A percentile compares a stretch with the other conserved stretches of the same genome.
phyloP scores from a whole-genome alignment of 2,888 invertebrate species.

The Stenoptilia bipunctidactyla region DNA sequence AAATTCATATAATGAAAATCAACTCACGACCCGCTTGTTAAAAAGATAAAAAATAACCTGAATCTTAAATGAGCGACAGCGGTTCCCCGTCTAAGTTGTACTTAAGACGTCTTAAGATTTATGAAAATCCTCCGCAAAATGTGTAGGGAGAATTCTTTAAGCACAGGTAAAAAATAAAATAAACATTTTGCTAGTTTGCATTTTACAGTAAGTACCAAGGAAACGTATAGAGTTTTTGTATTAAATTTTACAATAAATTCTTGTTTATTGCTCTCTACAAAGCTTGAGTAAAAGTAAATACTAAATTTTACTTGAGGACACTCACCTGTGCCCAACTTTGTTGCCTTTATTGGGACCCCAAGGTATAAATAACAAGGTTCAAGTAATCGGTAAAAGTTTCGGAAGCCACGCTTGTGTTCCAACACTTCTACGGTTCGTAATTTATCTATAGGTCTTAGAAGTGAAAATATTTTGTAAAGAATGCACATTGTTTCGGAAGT shows the following conservation, averaged over 20 bases:
- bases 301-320: conserved; percentile 16
- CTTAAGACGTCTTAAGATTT: background rate
- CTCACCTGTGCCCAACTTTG: conserved; percentile 56
- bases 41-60: conserved; percentile 1
- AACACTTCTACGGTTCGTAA: no score
- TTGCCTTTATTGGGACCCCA: conserved; percentile 23
- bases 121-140: conserved; percentile 1
- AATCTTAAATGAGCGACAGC: conserved; percentile 1
- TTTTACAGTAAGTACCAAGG: no score
- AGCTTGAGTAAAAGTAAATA: conserved; percentile 23
- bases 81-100: conserved; percentile 1
- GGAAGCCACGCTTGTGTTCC: conserved; percentile 19
- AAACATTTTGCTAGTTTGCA: background rate
- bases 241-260: conserved; percentile 3
- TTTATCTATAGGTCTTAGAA: no score
- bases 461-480: no score
- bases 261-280: conserved; percentile 7
- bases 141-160: background rate
- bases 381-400: conserved; percentile 67
- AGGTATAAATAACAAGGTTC: conserved; percentile 55
- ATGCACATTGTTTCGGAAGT: no score
- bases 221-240: background rate
- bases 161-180: conserved; percentile 1
- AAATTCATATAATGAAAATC: conserved; percentile 1
- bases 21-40: conserved; percentile 1